Evolutionary conservation across 1,140 invertebrate genomes (phyloP).

Genomic region (Zaprionus kolodkinae): DNA sequence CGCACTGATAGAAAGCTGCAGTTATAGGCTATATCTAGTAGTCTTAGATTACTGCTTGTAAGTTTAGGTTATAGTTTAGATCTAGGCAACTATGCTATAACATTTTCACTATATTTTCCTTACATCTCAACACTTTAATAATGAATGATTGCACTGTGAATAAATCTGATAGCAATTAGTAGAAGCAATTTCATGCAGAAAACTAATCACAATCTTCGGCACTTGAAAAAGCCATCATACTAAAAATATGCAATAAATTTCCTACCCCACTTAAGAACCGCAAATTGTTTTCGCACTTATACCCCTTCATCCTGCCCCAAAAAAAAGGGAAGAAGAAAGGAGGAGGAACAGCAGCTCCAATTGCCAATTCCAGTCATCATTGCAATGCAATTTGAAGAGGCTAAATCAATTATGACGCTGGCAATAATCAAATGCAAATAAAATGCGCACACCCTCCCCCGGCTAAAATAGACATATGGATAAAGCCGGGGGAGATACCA

Average conservation of each 20-base stretch:
- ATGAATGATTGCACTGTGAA: neutral
- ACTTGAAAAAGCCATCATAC: neutral
- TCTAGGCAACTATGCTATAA: too few relatives aligned
- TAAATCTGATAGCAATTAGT: neutral
- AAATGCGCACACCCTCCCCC: neutral
- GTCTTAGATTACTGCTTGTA: too few relatives aligned
- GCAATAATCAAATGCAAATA: slow-evolving; percentile 45
- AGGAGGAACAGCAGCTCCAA: slow-evolving; percentile 13
- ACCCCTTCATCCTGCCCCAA: neutral
- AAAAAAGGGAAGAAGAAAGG: neutral
- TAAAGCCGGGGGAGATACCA: slow-evolving; percentile 1
- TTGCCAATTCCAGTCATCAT: slow-evolving; percentile 43
- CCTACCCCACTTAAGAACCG: neutral
- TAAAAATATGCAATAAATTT: slow-evolving; percentile 7
- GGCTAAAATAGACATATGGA: slow-evolving; percentile 7
- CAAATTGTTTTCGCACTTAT: slow-evolving; percentile 1
- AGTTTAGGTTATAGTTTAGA: too few relatives aligned
- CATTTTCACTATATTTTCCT: too few relatives aligned
- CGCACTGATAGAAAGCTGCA: too few relatives aligned
- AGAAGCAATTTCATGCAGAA: neutral
- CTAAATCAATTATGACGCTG: slow-evolving; percentile 42
- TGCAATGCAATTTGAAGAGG: slow-evolving; percentile 30
- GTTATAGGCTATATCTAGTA: too few relatives aligned
- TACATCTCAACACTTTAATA: neutral
- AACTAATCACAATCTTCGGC: neutral